Conservation (phyloP, 2,888 invertebrate species). For the Romanomermis culicivorax region DNA sequence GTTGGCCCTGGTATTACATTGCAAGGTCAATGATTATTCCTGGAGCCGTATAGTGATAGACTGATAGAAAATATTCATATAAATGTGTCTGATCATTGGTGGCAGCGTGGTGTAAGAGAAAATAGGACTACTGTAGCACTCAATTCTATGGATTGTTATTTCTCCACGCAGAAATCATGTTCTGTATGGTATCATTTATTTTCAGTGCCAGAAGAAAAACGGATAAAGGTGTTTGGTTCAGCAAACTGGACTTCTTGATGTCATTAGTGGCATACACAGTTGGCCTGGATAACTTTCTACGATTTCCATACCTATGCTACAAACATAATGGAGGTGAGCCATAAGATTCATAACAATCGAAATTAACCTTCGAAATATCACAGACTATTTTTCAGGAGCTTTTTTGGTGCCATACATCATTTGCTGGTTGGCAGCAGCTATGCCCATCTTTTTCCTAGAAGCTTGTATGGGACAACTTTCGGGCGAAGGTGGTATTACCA, state of each 20-base stretch:
- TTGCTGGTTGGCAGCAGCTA: conserved; percentile 25
- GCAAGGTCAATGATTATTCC: no score
- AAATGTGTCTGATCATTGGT: no score
- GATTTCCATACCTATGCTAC: conserved; percentile 28
- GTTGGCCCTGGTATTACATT: no score
- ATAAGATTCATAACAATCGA: neutral
- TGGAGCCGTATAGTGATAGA: no score
- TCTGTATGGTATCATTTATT: no score
- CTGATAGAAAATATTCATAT: no score
- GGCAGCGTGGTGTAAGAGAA: no score
- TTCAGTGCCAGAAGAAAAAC: no score
- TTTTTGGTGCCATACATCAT: conserved; percentile 25
- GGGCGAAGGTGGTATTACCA: conserved; percentile 26
- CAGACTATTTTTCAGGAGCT: conserved; percentile 17
- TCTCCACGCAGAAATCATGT: no score
- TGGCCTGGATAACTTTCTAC: conserved; percentile 25
- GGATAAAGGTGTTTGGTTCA: conserved; percentile 22
- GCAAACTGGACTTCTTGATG: conserved; percentile 25
- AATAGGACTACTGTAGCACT: no score
- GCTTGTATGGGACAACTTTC: conserved; percentile 28
- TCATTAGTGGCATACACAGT: conserved; percentile 28
- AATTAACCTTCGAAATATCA: neutral
- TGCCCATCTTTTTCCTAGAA: conserved; percentile 26
- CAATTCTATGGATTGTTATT: no score
- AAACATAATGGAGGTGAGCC: conserved; percentile 26